Conservation (phyloP, 2,113 vertebrate species). For the Aldabrachelys gigantea region DNA sequence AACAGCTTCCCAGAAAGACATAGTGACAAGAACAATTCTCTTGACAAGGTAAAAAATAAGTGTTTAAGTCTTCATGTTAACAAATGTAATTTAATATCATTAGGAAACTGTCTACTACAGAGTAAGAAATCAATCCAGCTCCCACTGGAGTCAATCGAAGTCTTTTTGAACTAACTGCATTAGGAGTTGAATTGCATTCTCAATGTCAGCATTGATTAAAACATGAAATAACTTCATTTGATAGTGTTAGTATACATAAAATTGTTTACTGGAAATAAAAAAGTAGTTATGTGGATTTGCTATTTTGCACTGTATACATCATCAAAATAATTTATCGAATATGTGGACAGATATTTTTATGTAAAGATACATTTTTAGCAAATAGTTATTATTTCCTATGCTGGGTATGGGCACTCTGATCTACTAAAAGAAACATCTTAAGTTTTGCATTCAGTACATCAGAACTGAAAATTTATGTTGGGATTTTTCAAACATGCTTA, state of each 20-base stretch:
- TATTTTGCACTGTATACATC: not conserved
- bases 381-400: not conserved
- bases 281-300: not conserved
- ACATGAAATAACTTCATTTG: not conserved
- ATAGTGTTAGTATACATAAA: not conserved
- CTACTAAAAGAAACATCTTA: not conserved
- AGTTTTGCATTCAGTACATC: not conserved
- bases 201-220: not conserved
- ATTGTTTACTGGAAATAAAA: not conserved
- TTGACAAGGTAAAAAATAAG: conserved; percentile 90
- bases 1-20: conserved; percentile 91
- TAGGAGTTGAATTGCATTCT: not conserved
- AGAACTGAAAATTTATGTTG: not conserved
- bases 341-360: not conserved
- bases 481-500: not conserved
- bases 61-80: not conserved
- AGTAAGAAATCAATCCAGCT: not conserved
- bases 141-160: not conserved
- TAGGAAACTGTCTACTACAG: not conserved
- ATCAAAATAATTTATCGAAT: not conserved
- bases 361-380: not conserved
- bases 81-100: not conserved
- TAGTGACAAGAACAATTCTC: conserved; percentile 90
- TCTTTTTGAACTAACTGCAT: not conserved
- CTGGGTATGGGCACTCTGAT: not conserved